A percentile compares a stretch with the other conserved stretches of the same genome.
phyloP scores from a whole-genome alignment of 2,113 vertebrate genomes.

The Indri indri region DNA sequence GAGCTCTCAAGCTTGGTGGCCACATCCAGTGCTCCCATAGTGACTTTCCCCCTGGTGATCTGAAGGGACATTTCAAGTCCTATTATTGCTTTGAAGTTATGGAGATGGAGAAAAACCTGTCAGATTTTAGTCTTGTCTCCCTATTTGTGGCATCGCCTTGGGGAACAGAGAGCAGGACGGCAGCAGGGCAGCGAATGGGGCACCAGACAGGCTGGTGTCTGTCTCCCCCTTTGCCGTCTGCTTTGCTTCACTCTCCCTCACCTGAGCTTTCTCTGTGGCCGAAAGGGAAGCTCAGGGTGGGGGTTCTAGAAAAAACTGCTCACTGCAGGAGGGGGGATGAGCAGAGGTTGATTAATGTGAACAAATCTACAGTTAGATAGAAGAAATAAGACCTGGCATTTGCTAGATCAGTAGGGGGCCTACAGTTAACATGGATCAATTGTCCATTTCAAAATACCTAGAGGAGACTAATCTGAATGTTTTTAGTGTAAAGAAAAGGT shows the following conservation, averaged over 20 bases:
- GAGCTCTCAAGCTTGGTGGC: background rate
- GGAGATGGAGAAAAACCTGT: background rate
- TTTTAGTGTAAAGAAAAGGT: no score
- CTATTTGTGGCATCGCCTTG: background rate
- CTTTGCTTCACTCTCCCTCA: background rate
- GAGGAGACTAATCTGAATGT: no score
- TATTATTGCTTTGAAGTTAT: background rate
- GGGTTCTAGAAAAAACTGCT: no score
- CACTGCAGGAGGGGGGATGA: no score
- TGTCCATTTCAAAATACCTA: no score
- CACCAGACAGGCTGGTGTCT: no score
- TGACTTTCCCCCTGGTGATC: background rate
- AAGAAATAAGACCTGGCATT: no score
- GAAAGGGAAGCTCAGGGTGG: no score
- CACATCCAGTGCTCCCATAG: no score
- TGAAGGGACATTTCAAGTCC: background rate
- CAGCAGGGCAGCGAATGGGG: background rate
- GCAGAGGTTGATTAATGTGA: no score
- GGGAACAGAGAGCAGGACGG: background rate
- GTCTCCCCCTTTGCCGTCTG: background rate
- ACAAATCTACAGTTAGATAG: no score
- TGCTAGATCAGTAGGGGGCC: no score
- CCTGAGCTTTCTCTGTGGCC: background rate
- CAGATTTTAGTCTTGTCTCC: background rate
- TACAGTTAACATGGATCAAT: background rate